A percentile compares a stretch with the other conserved stretches of the same genome.
Conservation (phyloP, 1,140 invertebrate species). For the Zelostemma sp. region DNA sequence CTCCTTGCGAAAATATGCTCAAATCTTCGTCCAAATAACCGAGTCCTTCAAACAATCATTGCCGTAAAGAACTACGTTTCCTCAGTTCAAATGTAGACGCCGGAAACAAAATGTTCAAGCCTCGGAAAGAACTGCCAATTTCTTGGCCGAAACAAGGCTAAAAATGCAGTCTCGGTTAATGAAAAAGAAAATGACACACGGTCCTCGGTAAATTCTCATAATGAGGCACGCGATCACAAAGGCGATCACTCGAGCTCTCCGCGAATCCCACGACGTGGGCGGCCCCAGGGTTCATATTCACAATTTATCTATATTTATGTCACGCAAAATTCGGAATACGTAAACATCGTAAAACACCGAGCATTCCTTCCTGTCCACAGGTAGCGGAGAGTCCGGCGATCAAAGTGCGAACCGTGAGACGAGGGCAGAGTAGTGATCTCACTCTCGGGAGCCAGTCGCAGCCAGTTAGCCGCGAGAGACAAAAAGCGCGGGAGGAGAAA, state of each 20-base stretch:
- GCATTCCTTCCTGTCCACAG: conserved; percentile 46
- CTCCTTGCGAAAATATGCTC: too few relatives aligned
- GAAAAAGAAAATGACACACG: too few relatives aligned
- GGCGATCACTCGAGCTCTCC: background rate
- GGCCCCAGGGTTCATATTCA: background rate
- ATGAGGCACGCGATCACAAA: conserved; percentile 8
- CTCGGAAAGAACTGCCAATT: too few relatives aligned
- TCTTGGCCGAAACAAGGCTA: too few relatives aligned
- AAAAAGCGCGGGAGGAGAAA: conserved; percentile 38
- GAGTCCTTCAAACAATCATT: too few relatives aligned
- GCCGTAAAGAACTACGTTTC: background rate
- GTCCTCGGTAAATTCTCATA: too few relatives aligned
- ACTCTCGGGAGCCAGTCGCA: conserved; percentile 34
- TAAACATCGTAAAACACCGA: conserved; percentile 43
- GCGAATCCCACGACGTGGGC: conserved; percentile 1
- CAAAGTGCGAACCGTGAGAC: conserved; percentile 41
- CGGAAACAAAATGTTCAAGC: too few relatives aligned
- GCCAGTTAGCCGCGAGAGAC: conserved; percentile 27
- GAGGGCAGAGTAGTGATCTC: conserved; percentile 34
- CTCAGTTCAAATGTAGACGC: background rate
- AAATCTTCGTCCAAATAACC: too few relatives aligned
- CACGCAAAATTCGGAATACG: conserved; percentile 13
- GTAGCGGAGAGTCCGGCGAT: conserved; percentile 43
- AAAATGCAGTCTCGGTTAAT: too few relatives aligned
- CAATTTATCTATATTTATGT: conserved; percentile 7